Base-by-base conservation (phyloP, 2,797 vertebrate genomes). In the Melanotaenia boesemani region DNA sequence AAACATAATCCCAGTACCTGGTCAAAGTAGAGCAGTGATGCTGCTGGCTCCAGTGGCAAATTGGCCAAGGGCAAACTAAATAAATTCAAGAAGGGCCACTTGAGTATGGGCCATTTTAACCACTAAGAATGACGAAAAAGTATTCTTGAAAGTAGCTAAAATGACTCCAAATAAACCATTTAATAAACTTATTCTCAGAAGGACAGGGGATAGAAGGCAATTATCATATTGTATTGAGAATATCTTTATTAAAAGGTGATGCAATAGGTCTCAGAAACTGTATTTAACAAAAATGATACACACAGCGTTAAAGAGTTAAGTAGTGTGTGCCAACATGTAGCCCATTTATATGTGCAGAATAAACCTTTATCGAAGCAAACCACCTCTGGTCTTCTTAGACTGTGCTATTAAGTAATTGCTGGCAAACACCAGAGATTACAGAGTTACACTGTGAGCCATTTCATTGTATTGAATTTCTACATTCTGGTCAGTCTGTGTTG, bases 1-100 rank as follows among this genome's bases (percentile, higher is more conserved):
- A 84, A 83, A 83, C 58, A 63, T 73, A 72, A 87, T 70, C 63
- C 63, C 63, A 74, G 58, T 70, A 62, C 74, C 54, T 55, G 52
- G 56, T 71, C 70, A 34, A 73, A 74, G 66, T 13, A 54, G 72
- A 55, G 32, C 70, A 57, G 28, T 63, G 67, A 75, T 72, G 73
- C 62, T 26, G 32, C 28, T 71, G 64, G 59, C 69, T 72, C 50
- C 36, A 44, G n/a, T 72, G 52, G 44, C 16, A 22, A 11, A 34
- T 44, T 63, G 11, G 20, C 50, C 50, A 57, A 34, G 26, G 44
- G 41, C 13, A 63, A 55, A 56, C 6, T 63, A 15, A 60, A 37
- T 20, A 22, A 39, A 32, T 41, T 34, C 48, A 48, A 52, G 2
- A n/a, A 11, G 18, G 24, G 20, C 2, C 36, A 30, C 41, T 37